Evolutionary conservation across 2,797 vertebrate genomes (phyloP).

Genomic region (Rhinoraja longicauda): DNA sequence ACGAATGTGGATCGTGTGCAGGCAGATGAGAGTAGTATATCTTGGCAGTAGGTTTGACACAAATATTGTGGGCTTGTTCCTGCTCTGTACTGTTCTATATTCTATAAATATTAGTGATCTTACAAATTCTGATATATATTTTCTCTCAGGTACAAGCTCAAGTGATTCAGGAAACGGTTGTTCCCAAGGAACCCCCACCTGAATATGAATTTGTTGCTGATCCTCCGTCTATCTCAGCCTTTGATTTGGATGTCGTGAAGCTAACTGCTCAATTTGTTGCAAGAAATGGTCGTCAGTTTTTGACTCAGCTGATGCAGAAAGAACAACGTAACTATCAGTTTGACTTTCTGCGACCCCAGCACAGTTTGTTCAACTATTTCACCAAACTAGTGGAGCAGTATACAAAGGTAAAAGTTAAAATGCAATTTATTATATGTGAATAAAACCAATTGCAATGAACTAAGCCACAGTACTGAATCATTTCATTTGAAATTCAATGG

Average conservation of each 20-base stretch:
- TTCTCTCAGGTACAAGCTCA: slow-evolving; percentile 78
- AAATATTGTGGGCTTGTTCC: too few relatives aligned
- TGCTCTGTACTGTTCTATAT: too few relatives aligned
- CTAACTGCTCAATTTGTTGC: slow-evolving; percentile 95
- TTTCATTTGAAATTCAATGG: background rate
- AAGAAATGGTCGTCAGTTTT: slow-evolving; percentile 91
- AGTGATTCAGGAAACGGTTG: slow-evolving; percentile 85
- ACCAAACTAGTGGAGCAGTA: slow-evolving; percentile 98
- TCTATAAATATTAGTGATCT: too few relatives aligned
- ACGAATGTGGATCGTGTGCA: too few relatives aligned
- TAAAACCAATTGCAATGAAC: background rate
- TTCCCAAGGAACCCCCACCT: slow-evolving; percentile 91
- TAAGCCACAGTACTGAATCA: background rate
- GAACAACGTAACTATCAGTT: slow-evolving; percentile 98
- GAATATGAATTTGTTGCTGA: slow-evolving; percentile 97
- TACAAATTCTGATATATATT: fast-evolving
- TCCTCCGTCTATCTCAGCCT: slow-evolving; percentile 93
- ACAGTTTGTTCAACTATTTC: slow-evolving; percentile 98
- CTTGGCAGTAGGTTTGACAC: too few relatives aligned
- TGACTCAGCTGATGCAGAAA: slow-evolving; percentile 98
- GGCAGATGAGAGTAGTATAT: too few relatives aligned
- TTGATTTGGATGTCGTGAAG: slow-evolving; percentile 95
- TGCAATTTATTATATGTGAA: background rate
- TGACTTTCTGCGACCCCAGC: slow-evolving; percentile 92
- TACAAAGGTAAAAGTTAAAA: slow-evolving; percentile 72